These are phyloP conservation scores for Idris sp. DNA, from an alignment of 1,140 invertebrate genomes.

Conservation along the genomic window DNA sequence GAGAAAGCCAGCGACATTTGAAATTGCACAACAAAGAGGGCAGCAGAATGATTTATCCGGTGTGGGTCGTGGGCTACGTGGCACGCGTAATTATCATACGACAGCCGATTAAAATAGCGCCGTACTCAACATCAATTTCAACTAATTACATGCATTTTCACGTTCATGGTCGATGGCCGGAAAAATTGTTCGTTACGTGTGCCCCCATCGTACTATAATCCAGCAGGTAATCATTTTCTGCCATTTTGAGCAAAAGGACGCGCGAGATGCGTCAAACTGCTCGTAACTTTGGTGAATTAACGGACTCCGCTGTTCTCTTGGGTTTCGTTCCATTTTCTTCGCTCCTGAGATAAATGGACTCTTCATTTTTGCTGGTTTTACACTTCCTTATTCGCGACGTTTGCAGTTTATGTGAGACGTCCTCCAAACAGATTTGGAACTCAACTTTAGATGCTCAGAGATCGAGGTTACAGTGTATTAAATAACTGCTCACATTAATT, in stretches of 20 bases:
- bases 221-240: constrained; percentile 68
- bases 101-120: constrained; percentile 78
- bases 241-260: constrained; percentile 62
- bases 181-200: constrained; percentile 71
- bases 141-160: constrained; percentile 78
- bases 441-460: neutral
- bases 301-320: constrained; percentile 28
- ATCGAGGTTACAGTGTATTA: constrained; percentile 4
- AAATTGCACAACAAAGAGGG: constrained; percentile 16
- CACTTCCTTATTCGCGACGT: constrained; percentile 35
- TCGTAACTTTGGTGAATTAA: constrained; percentile 63
- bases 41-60: constrained; percentile 74
- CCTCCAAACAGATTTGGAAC: constrained; percentile 4
- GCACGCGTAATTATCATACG: constrained; percentile 77
- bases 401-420: constrained; percentile 10
- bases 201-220: constrained; percentile 26
- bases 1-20: constrained; percentile 6
- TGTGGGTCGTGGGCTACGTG: constrained; percentile 70
- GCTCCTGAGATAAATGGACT: constrained; percentile 37
- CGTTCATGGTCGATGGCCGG: constrained; percentile 64
- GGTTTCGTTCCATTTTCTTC: constrained; percentile 40
- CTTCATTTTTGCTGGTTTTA: constrained; percentile 29
- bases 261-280: constrained; percentile 51
- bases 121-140: constrained; percentile 74
- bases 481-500: constrained; percentile 7